These are phyloP conservation scores for Bubalus kerabau DNA, from an alignment of 2,113 vertebrate genomes.

Conservation along the genomic window DNA sequence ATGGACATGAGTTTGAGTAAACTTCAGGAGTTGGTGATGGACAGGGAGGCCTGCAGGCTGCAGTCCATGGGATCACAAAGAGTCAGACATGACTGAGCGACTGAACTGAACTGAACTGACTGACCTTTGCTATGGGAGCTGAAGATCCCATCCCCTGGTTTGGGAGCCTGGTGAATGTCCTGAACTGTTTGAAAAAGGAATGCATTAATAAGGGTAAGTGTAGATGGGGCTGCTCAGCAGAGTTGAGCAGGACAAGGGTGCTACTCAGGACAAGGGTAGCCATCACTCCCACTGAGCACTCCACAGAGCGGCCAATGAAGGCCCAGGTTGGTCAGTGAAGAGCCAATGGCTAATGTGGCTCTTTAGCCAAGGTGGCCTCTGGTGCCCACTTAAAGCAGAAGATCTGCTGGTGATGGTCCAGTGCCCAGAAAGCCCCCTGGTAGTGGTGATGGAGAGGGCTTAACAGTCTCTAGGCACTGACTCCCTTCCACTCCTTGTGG, in stretches of 20 bases:
- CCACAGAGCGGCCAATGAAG: background rate
- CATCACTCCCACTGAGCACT: background rate
- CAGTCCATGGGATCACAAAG: background rate
- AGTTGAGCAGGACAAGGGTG: background rate
- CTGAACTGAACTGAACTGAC: background rate
- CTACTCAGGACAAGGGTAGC: background rate
- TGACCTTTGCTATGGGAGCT: background rate
- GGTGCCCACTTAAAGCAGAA: background rate
- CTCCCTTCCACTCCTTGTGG: background rate
- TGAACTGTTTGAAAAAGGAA: background rate
- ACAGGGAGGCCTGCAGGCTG: background rate
- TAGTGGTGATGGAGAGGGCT: background rate
- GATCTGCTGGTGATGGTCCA: background rate
- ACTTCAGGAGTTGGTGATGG: background rate
- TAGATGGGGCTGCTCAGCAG: background rate
- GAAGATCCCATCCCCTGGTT: background rate
- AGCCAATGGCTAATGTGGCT: background rate
- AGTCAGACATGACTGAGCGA: rapidly evolving
- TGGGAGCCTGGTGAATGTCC: background rate
- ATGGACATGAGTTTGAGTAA: background rate
- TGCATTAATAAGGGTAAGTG: background rate
- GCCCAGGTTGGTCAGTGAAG: background rate
- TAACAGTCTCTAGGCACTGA: background rate
- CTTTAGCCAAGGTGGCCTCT: background rate
- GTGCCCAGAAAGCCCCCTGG: background rate